These are phyloP conservation scores for Tethea ocularis DNA, from an alignment of 2,888 invertebrate genomes.

Conservation along the genomic window DNA sequence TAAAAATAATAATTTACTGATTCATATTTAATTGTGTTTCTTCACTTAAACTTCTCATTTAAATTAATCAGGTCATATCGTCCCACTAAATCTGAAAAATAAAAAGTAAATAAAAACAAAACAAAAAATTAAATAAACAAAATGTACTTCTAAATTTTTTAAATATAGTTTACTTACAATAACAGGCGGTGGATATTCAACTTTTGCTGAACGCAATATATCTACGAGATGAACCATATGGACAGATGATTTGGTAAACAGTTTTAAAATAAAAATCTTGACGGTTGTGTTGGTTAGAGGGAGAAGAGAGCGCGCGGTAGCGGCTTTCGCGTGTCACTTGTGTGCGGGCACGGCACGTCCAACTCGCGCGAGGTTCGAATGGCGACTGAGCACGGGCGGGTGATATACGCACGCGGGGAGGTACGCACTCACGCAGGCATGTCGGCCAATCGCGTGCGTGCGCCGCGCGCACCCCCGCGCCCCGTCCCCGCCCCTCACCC, in stretches of 20 bases:
- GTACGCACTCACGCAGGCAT: conserved; percentile 81
- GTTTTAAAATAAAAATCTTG: conserved; percentile 63
- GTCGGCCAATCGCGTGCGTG: conserved; percentile 82
- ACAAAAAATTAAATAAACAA: conserved; percentile 33
- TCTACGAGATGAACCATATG: conserved; percentile 93
- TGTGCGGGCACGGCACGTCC: conserved; percentile 53
- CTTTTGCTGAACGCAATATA: conserved; percentile 90
- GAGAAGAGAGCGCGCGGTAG: conserved; percentile 56
- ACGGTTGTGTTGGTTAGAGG: conserved; percentile 50
- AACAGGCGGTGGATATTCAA: conserved; percentile 89
- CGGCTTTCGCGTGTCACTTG: conserved; percentile 62
- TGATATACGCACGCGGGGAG: conserved; percentile 78
- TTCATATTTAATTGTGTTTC: not conserved
- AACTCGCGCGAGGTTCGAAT: conserved; percentile 60
- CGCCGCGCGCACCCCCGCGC: conserved; percentile 81
- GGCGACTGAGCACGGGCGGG: conserved; percentile 71
- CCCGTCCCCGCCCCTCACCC: conserved; percentile 66
- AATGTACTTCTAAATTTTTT: conserved; percentile 22
- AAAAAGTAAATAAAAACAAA: conserved; percentile 21
- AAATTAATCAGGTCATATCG: not conserved
- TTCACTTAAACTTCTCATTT: not conserved
- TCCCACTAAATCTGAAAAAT: conserved; percentile 11
- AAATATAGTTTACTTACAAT: conserved; percentile 86
- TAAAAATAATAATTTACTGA: not conserved
- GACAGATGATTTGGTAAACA: conserved; percentile 80